Conservation (phyloP, 2,888 invertebrate genomes). For the Eupithecia dodoneata region DNA sequence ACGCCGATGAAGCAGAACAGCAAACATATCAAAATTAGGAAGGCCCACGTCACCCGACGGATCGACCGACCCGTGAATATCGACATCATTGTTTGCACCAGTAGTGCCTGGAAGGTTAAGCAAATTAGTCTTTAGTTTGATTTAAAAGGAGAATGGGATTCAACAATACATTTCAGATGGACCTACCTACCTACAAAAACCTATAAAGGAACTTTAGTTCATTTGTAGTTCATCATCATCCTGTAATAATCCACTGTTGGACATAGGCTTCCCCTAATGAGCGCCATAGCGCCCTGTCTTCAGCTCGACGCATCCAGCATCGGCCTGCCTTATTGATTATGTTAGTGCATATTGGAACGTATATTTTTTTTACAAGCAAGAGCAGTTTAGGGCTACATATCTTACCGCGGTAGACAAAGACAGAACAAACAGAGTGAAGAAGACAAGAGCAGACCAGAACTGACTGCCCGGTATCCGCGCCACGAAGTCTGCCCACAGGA, state of each 20-base stretch:
- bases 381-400: conserved; percentile 3
- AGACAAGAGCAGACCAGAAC: conserved; percentile 74
- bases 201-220: too few relatives aligned
- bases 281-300: too few relatives aligned
- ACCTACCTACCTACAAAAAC: too few relatives aligned
- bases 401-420: conserved; percentile 70
- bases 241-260: too few relatives aligned
- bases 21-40: conserved; percentile 65
- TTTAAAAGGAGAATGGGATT: too few relatives aligned
- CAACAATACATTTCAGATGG: too few relatives aligned
- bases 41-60: conserved; percentile 71
- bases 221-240: too few relatives aligned
- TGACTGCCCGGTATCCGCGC: conserved; percentile 75
- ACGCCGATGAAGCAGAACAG: conserved; percentile 70
- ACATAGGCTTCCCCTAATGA: too few relatives aligned
- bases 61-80: conserved; percentile 69
- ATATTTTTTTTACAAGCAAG: neutral
- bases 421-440: conserved; percentile 71
- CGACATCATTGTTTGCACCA: conserved; percentile 76
- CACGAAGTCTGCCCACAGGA: conserved; percentile 75
- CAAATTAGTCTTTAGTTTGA: too few relatives aligned
- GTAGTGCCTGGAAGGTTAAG: conserved; percentile 58
- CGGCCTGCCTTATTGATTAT: too few relatives aligned
- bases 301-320: too few relatives aligned
- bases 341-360: neutral